Evolutionary conservation across 1,140 invertebrate genomes (phyloP).

Genomic region (Sogatella furcifera): DNA sequence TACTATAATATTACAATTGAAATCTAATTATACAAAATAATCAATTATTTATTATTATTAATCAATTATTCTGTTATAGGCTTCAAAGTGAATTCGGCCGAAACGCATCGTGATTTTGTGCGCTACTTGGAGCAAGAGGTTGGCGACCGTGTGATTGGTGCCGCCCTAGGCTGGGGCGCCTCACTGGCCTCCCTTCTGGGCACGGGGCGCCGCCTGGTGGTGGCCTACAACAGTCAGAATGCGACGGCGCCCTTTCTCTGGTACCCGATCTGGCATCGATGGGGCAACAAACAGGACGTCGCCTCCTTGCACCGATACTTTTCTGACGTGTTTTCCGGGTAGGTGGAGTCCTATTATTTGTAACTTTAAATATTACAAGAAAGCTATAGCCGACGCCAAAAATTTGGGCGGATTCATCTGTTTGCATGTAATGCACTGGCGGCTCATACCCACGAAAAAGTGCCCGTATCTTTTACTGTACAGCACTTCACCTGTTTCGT

Average conservation of each 20-base stretch:
- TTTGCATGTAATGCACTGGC: too few relatives aligned
- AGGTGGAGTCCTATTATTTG: too few relatives aligned
- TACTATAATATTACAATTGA: too few relatives aligned
- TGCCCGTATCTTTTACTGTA: too few relatives aligned
- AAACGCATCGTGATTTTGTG: conserved; percentile 36
- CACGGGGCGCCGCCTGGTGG: conserved; percentile 38
- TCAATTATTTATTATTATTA: too few relatives aligned
- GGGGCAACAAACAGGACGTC: conserved; percentile 45
- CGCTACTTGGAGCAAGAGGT: conserved; percentile 38
- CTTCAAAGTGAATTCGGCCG: neutral
- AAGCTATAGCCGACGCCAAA: too few relatives aligned
- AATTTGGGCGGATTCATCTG: too few relatives aligned
- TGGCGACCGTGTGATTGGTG: conserved; percentile 34
- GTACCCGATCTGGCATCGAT: conserved; percentile 41
- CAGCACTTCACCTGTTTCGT: too few relatives aligned
- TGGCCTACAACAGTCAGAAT: conserved; percentile 41
- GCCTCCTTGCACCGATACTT: conserved; percentile 37
- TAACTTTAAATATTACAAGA: too few relatives aligned
- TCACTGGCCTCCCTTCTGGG: conserved; percentile 40
- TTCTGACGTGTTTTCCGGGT: too few relatives aligned
- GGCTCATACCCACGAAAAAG: too few relatives aligned
- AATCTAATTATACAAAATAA: too few relatives aligned
- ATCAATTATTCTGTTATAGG: neutral
- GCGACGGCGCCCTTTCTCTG: conserved; percentile 31
- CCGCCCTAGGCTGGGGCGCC: conserved; percentile 35